These are phyloP conservation scores for Perizoma affinitatum DNA, from an alignment of 2,888 invertebrate genomes.

Conservation along the genomic window DNA sequence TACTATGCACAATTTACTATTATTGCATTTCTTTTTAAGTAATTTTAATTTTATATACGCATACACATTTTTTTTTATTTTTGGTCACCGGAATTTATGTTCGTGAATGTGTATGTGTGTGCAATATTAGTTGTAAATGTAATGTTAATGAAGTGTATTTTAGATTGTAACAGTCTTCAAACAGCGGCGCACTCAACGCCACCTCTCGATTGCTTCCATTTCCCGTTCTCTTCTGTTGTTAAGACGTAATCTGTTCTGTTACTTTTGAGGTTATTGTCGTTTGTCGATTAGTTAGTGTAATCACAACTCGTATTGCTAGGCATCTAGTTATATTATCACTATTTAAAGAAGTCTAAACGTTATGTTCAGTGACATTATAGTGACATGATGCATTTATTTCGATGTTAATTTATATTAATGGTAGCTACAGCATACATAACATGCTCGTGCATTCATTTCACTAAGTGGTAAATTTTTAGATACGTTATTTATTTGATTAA, in stretches of 20 bases:
- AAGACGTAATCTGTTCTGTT: constrained; percentile 63
- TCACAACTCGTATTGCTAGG: constrained; percentile 75
- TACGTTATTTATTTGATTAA: constrained; percentile 72
- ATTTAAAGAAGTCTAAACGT: constrained; percentile 55
- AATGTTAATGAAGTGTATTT: constrained; percentile 69
- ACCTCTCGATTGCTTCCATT: constrained; percentile 66
- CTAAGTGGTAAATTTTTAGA: constrained; percentile 73
- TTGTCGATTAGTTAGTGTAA: constrained; percentile 78
- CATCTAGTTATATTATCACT: constrained; percentile 74
- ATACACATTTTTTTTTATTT: constrained; percentile 78
- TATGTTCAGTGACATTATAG: constrained; percentile 80
- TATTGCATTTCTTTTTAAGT: constrained; percentile 75
- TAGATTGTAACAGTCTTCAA: constrained; percentile 60
- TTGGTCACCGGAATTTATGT: constrained; percentile 63
- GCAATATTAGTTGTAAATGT: constrained; percentile 82
- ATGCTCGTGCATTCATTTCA: constrained; percentile 77
- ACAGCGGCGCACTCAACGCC: constrained; percentile 36
- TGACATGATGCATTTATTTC: constrained; percentile 84
- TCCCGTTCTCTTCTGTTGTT: constrained; percentile 60
- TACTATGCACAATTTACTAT: constrained; percentile 79
- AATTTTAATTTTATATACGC: constrained; percentile 75
- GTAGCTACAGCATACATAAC: constrained; percentile 78
- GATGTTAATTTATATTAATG: constrained; percentile 82
- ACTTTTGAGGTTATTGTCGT: constrained; percentile 61
- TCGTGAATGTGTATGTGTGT: constrained; percentile 83